A percentile compares a stretch with the other conserved stretches of the same genome.
Evolutionary conservation across 2,888 invertebrate genomes (phyloP).

Genomic region (Drosophila mimica): DNA sequence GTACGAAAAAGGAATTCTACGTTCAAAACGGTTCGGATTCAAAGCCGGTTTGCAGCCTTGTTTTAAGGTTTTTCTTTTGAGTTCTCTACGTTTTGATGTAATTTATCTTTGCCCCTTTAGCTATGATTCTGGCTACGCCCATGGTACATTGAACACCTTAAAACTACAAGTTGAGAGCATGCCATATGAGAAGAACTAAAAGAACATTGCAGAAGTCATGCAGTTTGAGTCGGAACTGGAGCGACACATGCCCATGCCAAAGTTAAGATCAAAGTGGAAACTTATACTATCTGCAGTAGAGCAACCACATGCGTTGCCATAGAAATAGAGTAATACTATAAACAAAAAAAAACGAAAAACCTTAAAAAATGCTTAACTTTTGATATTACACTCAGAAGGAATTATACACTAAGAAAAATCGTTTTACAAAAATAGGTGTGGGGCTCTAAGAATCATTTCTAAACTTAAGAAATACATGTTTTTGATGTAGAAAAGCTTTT

Average conservation of each 20-base stretch:
- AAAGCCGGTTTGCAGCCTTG: neutral
- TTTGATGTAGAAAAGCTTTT: neutral
- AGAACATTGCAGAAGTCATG: slow-evolving; percentile 47
- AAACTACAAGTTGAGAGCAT: slow-evolving; percentile 36
- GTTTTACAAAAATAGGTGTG: no score
- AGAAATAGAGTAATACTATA: neutral
- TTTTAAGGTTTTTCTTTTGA: neutral
- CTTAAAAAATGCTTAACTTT: neutral
- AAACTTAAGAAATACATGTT: neutral
- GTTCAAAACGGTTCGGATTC: neutral
- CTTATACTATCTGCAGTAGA: slow-evolving; percentile 6
- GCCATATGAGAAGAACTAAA: slow-evolving; percentile 39
- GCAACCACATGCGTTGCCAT: slow-evolving; percentile 20
- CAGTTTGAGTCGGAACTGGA: slow-evolving; percentile 41
- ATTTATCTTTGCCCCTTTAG: neutral
- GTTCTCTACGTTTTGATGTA: neutral
- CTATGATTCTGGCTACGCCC: neutral
- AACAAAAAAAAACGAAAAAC: slow-evolving; percentile 17
- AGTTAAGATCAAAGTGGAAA: slow-evolving; percentile 41
- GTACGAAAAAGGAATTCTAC: neutral
- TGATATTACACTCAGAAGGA: slow-evolving; percentile 2
- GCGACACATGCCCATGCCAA: slow-evolving; percentile 56
- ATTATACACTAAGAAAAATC: neutral
- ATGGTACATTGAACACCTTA: slow-evolving; percentile 24
- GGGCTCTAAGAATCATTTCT: neutral